phyloP scores from a whole-genome alignment of 2,888 invertebrate genomes.

The Esperia sulphurella region DNA sequence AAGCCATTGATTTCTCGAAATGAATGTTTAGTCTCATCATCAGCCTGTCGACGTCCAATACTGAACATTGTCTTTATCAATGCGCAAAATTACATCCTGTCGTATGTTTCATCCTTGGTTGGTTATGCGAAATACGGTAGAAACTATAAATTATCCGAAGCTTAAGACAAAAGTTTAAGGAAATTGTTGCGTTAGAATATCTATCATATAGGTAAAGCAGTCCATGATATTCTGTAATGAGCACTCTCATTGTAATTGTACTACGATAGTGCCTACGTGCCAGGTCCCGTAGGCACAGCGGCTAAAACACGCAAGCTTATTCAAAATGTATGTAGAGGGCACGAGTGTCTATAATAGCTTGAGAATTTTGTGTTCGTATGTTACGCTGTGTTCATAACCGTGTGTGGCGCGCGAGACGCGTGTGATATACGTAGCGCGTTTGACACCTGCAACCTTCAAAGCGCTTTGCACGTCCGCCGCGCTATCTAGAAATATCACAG shows the following conservation, averaged over 20 bases:
- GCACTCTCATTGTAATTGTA: conserved; percentile 34
- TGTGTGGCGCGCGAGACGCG: conserved; percentile 7
- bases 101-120: too few relatives aligned
- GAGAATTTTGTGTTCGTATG: conserved; percentile 14
- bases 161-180: neutral
- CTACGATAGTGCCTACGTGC: conserved; percentile 21
- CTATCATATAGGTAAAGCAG: conserved; percentile 11
- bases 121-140: too few relatives aligned
- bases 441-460: conserved; percentile 45
- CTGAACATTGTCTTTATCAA: too few relatives aligned
- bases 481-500: too few relatives aligned
- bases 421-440: conserved; percentile 42
- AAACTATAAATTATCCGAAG: too few relatives aligned
- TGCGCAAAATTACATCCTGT: too few relatives aligned
- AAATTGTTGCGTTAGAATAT: neutral
- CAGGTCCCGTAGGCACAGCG: conserved; percentile 16
- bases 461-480: conserved; percentile 11
- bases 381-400: conserved; percentile 1
- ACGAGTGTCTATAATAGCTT: conserved; percentile 5
- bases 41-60: too few relatives aligned
- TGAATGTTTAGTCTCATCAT: too few relatives aligned
- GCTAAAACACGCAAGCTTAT: neutral
- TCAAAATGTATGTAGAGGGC: conserved; percentile 3
- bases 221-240: conserved; percentile 33
- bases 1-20: too few relatives aligned